Base-by-base conservation (phyloP, 1,140 invertebrate genomes). In the Euwallacea fornicatus region DNA sequence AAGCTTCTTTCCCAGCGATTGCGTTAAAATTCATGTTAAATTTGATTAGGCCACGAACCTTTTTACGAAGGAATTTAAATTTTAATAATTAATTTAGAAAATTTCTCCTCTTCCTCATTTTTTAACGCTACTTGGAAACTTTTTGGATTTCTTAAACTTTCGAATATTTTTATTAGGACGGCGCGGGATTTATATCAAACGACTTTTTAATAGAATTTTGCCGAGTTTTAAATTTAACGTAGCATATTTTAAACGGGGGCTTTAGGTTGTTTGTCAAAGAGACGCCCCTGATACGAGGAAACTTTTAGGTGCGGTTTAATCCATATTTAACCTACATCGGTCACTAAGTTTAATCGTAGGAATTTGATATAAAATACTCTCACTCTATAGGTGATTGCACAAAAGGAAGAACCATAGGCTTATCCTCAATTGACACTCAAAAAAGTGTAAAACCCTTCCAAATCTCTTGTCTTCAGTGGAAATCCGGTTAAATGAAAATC, bases 371-470 rank as follows among this genome's bases (percentile, higher is more conserved):
- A 4, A 33, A 33, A 33, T 33, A 33, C 21, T 33, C 4, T 33
- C 21, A 33, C 21, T 33, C 21, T 33, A 33, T 33, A 33, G 21
- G 21, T 33, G 21, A 33, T 4, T 33, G 21, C 21, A 33, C 21
- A 33, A 33, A 33, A 33, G 21, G 16, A 42, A 42, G 44, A n/a
- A 44, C 61, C 43, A n/a, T 15, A 7, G 47, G 61, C 61, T 63
- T 63, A 63, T 63, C 61, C 42, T 63, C 61, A 63, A 63, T 63
- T 63, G 61, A 63, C 61, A 63, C 61, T 63, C 61, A 63, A 63
- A 63, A 63, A 63, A 63, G 21, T 63, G 61, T 63, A 63, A 63
- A 63, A 44, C 61, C 61, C 61, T 63, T 42, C 61, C 44, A 63
- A 63, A 63, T 63, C 61, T 63, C 61, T 63, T 63, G 61, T 44